Base-by-base conservation (phyloP, 1,140 invertebrate species). In the Diachasmimorpha longicaudata region DNA sequence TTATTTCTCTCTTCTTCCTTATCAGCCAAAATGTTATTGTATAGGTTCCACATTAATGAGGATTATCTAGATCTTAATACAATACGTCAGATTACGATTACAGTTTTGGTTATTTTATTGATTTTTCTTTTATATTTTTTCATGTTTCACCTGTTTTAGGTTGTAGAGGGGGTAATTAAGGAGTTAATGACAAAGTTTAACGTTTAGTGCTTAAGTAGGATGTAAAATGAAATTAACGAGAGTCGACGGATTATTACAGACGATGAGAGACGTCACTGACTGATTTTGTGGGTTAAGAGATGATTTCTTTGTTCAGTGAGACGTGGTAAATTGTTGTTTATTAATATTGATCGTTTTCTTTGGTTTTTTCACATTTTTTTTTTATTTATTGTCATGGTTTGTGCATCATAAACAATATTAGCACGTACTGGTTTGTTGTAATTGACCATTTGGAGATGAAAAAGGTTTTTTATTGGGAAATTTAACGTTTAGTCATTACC, bases 201-300 rank as follows among this genome's bases (percentile, higher is more conserved):
- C 23, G 58, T 63, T 63, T 69, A 76, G 68, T 39, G 74, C 74
- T 76, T 76, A 71, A 71, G 55, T 76, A 76, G 74, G 52, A 21
- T 76, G 37, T 77, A 77, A 78, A 82, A 79, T 79, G 70, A 37
- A 71, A 79, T 78, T 74, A 78, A 80, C 71, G 79, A 71, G 75
- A 75, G 80, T 82, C 71, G 63, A 80, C 19, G n/a, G 48, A 6
- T 55, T 42, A 42, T 13, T 10, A 42, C 39, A 10, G 48, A 55
- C 48, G 19, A 10, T 55, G 9, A 2, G n/a, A 55, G 14, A 55
- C 48, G 48, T 55, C 48, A 55, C 48, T 55, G 48, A 55, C 48
- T 55, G 48, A 55, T 55, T 55, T 21, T 19, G 19, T 6, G 48
- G 48, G 14, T 16, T 79, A 74, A 44, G 8, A 63, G 70, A 74